These are phyloP conservation scores for Engystomops pustulosus DNA, from an alignment of 2,113 vertebrate species.

Conservation along the genomic window DNA sequence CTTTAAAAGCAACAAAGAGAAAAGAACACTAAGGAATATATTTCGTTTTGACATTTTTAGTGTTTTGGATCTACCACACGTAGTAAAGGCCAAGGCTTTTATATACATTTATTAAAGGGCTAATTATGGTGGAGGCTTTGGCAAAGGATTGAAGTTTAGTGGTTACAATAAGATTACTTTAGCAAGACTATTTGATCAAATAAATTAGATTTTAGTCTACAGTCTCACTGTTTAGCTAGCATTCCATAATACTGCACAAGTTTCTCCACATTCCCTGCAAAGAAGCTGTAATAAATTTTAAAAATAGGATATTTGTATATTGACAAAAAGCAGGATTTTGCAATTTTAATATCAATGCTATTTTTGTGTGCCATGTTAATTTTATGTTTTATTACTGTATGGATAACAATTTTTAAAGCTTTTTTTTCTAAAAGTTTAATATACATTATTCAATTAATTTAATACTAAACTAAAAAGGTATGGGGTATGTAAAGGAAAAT, in stretches of 20 bases:
- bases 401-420: too few species aligned
- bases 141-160: background rate
- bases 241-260: background rate
- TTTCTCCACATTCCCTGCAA: background rate
- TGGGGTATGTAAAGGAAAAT: too few species aligned
- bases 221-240: background rate
- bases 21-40: conserved; percentile 17
- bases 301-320: too few species aligned
- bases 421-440: too few species aligned
- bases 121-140: background rate
- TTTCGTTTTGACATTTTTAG: conserved; percentile 36
- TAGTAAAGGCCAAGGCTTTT: conserved; percentile 32
- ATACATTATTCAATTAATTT: too few species aligned
- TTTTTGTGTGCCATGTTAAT: too few species aligned
- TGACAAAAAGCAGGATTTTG: too few species aligned
- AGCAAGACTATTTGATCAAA: background rate
- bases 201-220: too few species aligned
- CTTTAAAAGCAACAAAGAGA: conserved; percentile 28
- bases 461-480: too few species aligned
- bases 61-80: conserved; percentile 10
- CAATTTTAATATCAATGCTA: too few species aligned
- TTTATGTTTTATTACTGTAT: too few species aligned
- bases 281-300: too few species aligned
- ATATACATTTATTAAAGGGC: conserved; percentile 16
- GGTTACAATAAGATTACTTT: background rate